These are phyloP conservation scores for Andrena chrysosceles DNA, from an alignment of 2,888 invertebrate species.

Conservation along the genomic window DNA sequence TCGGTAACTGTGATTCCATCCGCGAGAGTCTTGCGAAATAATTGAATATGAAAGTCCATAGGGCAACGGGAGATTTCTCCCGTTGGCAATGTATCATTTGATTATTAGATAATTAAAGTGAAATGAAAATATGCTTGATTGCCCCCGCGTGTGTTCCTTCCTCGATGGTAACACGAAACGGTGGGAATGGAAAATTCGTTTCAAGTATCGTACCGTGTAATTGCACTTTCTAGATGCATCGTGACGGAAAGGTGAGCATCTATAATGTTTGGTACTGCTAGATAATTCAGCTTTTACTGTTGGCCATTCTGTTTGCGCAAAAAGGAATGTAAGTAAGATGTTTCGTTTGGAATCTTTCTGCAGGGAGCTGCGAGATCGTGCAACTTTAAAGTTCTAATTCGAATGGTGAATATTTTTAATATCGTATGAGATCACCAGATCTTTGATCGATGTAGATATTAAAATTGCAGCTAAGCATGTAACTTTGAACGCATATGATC, in stretches of 20 bases:
- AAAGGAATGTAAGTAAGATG: background rate
- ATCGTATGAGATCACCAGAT: no score
- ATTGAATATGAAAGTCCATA: slow-evolving; percentile 35
- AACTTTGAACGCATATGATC: background rate
- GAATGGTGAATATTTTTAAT: background rate
- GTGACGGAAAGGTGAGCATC: background rate
- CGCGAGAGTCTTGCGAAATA: slow-evolving; percentile 36
- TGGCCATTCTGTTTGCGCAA: background rate
- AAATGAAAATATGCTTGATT: background rate
- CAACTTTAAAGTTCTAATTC: background rate
- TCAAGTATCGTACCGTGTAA: background rate
- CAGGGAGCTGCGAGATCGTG: background rate
- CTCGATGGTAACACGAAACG: slow-evolving; percentile 23
- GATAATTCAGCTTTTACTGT: slow-evolving; percentile 1
- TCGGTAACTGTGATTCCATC: slow-evolving; percentile 36
- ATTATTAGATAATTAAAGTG: slow-evolving; percentile 30
- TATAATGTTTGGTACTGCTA: background rate
- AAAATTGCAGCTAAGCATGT: background rate
- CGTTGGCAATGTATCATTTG: slow-evolving; percentile 23
- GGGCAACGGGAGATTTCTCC: background rate
- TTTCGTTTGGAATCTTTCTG: background rate
- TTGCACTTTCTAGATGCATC: background rate
- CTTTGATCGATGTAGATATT: background rate
- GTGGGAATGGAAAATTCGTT: slow-evolving; percentile 23
- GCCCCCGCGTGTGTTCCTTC: background rate